Conservation (phyloP, 2,797 vertebrate genomes). For the Molothrus aeneus region DNA sequence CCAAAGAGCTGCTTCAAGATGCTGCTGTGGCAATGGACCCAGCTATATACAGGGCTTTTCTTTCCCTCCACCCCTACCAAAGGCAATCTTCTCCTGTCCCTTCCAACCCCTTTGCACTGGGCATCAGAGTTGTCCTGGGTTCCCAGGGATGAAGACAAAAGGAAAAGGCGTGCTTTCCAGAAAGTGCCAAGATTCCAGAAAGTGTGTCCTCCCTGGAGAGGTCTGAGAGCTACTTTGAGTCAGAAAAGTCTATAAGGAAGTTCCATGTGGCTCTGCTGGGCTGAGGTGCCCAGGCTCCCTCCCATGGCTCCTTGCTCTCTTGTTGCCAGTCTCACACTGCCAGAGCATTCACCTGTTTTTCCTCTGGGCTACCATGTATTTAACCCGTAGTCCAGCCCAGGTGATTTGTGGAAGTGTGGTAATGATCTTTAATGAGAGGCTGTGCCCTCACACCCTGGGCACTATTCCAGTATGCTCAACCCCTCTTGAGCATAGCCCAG, state of each 20-base stretch:
- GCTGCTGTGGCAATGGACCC: background rate
- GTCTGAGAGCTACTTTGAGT: background rate
- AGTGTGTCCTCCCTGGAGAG: background rate
- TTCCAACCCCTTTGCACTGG: background rate
- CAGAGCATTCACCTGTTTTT: background rate
- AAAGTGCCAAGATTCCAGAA: background rate
- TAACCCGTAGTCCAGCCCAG: fast-evolving
- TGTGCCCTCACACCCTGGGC: background rate
- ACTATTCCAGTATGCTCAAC: background rate
- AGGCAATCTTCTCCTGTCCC: background rate
- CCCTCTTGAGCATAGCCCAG: background rate
- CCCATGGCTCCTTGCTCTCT: background rate
- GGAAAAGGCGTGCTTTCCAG: background rate
- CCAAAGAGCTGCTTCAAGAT: background rate
- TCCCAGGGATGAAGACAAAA: background rate
- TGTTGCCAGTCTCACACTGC: background rate
- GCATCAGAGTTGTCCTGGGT: background rate
- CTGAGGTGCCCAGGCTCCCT: background rate
- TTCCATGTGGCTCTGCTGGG: fast-evolving
- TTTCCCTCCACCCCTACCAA: background rate
- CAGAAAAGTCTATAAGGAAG: background rate
- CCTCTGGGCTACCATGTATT: background rate
- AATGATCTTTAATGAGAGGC: background rate
- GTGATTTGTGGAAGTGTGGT: background rate
- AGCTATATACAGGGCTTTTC: background rate